Percentiles rank a stretch among this genome's conserved stretches.
Evolutionary conservation across 2,113 vertebrate species (phyloP).

Genomic region (Gavialis gangeticus): DNA sequence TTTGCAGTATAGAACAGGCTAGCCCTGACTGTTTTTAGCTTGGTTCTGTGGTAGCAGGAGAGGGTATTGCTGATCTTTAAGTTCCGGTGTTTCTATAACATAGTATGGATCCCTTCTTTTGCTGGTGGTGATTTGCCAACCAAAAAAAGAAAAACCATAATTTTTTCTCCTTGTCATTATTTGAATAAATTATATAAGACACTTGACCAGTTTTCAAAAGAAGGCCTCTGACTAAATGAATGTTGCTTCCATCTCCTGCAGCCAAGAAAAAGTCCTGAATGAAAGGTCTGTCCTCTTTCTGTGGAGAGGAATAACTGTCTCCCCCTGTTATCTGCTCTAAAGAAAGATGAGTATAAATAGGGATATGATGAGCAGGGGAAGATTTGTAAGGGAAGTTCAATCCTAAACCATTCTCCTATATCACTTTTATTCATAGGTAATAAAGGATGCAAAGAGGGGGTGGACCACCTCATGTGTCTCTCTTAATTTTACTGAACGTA

Average conservation of each 20-base stretch:
- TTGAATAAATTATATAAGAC: not conserved
- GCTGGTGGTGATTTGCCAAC: not conserved
- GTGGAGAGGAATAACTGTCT: not conserved
- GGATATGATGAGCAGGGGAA: not conserved
- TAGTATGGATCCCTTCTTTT: not conserved
- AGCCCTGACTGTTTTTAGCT: not conserved
- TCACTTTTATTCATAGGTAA: not conserved
- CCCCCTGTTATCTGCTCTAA: not conserved
- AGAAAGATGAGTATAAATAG: not conserved
- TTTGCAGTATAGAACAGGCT: too few species aligned
- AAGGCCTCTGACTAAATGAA: not conserved
- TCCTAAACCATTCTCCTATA: not conserved
- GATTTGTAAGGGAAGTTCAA: not conserved
- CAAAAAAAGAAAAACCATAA: not conserved
- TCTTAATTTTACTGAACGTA: not conserved
- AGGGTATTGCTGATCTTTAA: not conserved
- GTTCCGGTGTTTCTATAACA: not conserved
- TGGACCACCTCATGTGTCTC: not conserved
- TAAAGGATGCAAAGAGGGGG: not conserved
- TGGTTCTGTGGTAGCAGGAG: not conserved
- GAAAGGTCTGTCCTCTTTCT: not conserved
- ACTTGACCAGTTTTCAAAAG: not conserved
- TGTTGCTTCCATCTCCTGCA: not conserved
- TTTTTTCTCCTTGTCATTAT: not conserved
- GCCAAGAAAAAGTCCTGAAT: not conserved